Conservation (phyloP, 2,113 vertebrate genomes). For the Sitta europaea region DNA sequence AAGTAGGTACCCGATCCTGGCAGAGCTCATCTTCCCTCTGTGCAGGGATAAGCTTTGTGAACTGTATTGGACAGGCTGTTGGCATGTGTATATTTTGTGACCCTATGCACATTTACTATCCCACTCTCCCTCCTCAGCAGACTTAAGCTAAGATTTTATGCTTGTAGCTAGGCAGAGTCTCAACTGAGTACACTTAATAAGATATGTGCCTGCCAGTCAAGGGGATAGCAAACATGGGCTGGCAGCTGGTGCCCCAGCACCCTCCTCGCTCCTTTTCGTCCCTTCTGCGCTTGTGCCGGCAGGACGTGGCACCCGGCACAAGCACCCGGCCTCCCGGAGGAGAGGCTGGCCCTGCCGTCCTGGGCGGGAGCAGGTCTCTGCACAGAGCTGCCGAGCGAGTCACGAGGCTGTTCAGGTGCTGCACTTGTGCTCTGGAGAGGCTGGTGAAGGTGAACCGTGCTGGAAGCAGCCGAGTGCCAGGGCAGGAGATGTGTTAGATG, state of each 20-base stretch:
- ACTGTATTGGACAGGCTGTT: not conserved
- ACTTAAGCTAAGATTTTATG: not conserved
- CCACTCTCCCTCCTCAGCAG: fast-evolving
- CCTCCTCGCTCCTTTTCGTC: not conserved
- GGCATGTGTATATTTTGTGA: not conserved
- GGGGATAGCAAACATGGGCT: not conserved
- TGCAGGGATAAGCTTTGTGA: not conserved
- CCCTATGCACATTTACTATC: fast-evolving
- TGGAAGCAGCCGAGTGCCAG: not conserved
- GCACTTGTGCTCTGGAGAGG: not conserved
- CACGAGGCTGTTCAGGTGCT: not conserved
- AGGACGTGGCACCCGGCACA: not conserved
- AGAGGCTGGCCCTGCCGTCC: not conserved
- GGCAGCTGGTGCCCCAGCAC: not conserved
- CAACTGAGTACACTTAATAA: not conserved
- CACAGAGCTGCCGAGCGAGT: not conserved
- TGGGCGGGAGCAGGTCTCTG: fast-evolving
- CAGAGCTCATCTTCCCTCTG: not conserved
- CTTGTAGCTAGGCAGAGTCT: not conserved
- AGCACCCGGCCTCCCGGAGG: fast-evolving
- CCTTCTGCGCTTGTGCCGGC: not conserved
- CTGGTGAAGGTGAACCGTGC: not conserved
- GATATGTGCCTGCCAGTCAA: not conserved
- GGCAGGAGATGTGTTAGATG: not conserved
- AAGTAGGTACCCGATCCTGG: not conserved